Conservation (phyloP, 2,888 invertebrate genomes). For the Sarcophaga caerulescens region DNA sequence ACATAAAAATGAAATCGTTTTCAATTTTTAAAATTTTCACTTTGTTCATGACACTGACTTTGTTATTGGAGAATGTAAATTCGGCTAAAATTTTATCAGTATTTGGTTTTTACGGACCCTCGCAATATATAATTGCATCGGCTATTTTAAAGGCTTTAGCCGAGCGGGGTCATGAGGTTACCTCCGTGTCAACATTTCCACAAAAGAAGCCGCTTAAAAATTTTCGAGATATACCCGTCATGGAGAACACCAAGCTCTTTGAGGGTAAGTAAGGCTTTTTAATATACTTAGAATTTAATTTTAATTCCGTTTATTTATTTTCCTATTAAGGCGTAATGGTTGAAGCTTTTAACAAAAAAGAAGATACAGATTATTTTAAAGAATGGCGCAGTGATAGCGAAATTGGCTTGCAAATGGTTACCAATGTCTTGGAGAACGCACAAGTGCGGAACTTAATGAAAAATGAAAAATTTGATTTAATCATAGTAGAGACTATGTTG, state of each 20-base stretch:
- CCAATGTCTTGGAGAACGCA: constrained; percentile 56
- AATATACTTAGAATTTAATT: not conserved
- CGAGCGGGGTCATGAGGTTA: constrained; percentile 74
- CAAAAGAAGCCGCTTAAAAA: constrained; percentile 72
- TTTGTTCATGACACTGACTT: not conserved
- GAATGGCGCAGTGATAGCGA: too few relatives aligned
- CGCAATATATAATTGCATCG: constrained; percentile 72
- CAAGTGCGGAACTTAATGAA: constrained; percentile 69
- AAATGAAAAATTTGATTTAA: constrained; percentile 77
- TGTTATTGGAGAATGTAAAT: not conserved
- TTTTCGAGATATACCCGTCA: constrained; percentile 67
- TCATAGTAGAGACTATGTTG: constrained; percentile 76
- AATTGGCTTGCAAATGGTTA: constrained; percentile 62
- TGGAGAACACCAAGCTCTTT: not conserved
- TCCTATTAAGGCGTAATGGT: constrained; percentile 72
- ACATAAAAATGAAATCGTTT: not conserved
- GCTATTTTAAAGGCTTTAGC: constrained; percentile 74
- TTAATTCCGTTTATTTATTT: not conserved
- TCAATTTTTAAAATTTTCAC: not conserved
- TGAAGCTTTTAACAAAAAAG: not conserved
- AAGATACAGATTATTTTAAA: not conserved
- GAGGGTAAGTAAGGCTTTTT: not conserved
- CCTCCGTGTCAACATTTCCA: constrained; percentile 73
- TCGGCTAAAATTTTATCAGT: constrained; percentile 47
- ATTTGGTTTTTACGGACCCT: constrained; percentile 40